Conservation (phyloP, 2,888 invertebrate genomes). For the Agrochola litura region DNA sequence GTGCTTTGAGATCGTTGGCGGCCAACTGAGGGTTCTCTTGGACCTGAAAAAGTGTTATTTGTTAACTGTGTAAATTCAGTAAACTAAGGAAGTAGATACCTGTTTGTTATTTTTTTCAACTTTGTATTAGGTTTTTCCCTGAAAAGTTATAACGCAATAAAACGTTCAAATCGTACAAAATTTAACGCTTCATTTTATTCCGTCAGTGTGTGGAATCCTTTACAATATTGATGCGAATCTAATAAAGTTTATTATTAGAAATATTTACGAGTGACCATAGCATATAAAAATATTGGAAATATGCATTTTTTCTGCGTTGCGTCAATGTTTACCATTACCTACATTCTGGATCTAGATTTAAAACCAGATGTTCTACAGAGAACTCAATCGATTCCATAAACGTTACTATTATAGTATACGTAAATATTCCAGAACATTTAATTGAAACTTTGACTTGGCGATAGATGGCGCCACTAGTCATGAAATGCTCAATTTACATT, state of each 20-base stretch:
- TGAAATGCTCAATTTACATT: slow-evolving; percentile 9
- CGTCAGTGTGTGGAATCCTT: background rate
- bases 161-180: background rate
- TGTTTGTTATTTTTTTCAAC: background rate
- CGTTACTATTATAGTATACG: background rate
- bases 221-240: slow-evolving; percentile 18
- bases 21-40: slow-evolving; percentile 86
- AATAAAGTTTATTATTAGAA: slow-evolving; percentile 27
- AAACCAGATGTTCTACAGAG: slow-evolving; percentile 39
- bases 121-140: background rate
- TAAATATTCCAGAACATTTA: slow-evolving; percentile 16
- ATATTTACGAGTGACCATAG: slow-evolving; percentile 32
- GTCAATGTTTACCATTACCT: slow-evolving; percentile 45
- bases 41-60: slow-evolving; percentile 75
- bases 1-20: slow-evolving; percentile 87
- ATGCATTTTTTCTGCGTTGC: slow-evolving; percentile 24
- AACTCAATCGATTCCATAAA: slow-evolving; percentile 15
- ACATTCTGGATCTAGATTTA: slow-evolving; percentile 34
- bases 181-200: background rate
- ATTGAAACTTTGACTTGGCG: background rate
- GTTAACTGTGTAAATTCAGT: slow-evolving; percentile 39
- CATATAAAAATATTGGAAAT: slow-evolving; percentile 35
- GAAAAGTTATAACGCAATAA: background rate
- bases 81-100: background rate
- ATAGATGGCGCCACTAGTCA: slow-evolving; percentile 34